Evolutionary conservation across 2,888 invertebrate genomes (phyloP), one percentile per base, ranked within the genome.

Genomic region (Pristionchus arcanus): DNA sequence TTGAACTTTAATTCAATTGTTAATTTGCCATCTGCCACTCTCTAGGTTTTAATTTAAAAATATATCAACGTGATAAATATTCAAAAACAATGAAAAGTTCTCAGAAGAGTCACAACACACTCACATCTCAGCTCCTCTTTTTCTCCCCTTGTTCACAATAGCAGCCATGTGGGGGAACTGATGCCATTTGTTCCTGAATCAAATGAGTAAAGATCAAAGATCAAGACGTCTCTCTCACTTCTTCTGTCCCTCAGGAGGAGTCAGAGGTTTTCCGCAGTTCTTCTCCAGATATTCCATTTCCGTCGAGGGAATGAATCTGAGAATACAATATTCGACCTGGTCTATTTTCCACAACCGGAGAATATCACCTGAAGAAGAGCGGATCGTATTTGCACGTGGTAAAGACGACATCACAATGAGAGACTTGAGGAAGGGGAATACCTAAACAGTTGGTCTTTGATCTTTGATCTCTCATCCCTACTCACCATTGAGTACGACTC

Each of bases 81-180:
- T 59, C 59, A 59, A 25, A 66, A 19, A 3, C 11, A 31, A 13
- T 15, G 34, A 74, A 74, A 49, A 49, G 42, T 49, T 0, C 42
- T 15, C 31, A n/a, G n/a, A n/a, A n/a, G n/a, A n/a, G n/a, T n/a
- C n/a, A n/a, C n/a, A n/a, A n/a, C n/a, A n/a, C 21, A 81, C 81
- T 42, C 81, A 81, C 81, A 81, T 49, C 42, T 3, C 42, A 49
- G 4, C 13, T 13, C 11, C 42, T 9, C 11, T 49, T 49, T 49
- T 3, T 81, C 49, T 49, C 15, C 81, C 81, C n/a, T 81, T 81
- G 11, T 28, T 19, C 42, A 81, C 28, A 28, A 81, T 81, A 9
- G 81, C 81, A 28, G 81, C 81, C 81, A 81, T 81, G 28, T 81
- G 28, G 2, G 81, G 81, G 49, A 34, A 81, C 21, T n/a, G 37